Conservation (phyloP, 2,888 invertebrate genomes). For the Drosophila quinaria region DNA sequence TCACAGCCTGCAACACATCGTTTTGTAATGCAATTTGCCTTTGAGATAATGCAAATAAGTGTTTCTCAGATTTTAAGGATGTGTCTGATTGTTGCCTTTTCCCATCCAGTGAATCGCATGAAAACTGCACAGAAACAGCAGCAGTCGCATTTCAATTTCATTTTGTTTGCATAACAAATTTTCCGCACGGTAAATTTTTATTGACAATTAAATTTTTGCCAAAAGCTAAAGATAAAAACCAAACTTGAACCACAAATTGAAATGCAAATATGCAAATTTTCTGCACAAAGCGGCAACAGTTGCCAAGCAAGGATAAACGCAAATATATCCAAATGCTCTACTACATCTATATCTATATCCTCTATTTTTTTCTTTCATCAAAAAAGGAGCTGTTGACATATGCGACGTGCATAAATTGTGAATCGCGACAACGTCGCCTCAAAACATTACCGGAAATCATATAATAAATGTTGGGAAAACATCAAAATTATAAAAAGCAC, state of each 20-base stretch:
- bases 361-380: slow-evolving; percentile 19
- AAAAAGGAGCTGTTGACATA: slow-evolving; percentile 74
- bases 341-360: slow-evolving; percentile 27
- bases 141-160: slow-evolving; percentile 71
- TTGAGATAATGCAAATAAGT: slow-evolving; percentile 52
- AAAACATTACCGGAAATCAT: slow-evolving; percentile 71
- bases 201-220: slow-evolving; percentile 82
- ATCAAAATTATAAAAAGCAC: slow-evolving; percentile 61
- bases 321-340: slow-evolving; percentile 5
- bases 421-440: slow-evolving; percentile 56
- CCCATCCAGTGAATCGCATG: slow-evolving; percentile 42
- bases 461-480: slow-evolving; percentile 72
- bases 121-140: slow-evolving; percentile 43
- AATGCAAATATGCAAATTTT: slow-evolving; percentile 78
- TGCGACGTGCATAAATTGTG: slow-evolving; percentile 75
- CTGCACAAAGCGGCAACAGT: slow-evolving; percentile 55
- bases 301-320: slow-evolving; percentile 45
- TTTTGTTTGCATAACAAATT: slow-evolving; percentile 85
- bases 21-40: slow-evolving; percentile 33
- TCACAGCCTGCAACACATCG: slow-evolving; percentile 32
- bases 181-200: slow-evolving; percentile 85
- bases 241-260: slow-evolving; percentile 62
- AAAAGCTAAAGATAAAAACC: slow-evolving; percentile 30
- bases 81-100: slow-evolving; percentile 34
- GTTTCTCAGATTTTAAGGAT: slow-evolving; percentile 6